These are phyloP conservation scores for Lota lota DNA, from an alignment of 2,113 vertebrate genomes.

Conservation along the genomic window DNA sequence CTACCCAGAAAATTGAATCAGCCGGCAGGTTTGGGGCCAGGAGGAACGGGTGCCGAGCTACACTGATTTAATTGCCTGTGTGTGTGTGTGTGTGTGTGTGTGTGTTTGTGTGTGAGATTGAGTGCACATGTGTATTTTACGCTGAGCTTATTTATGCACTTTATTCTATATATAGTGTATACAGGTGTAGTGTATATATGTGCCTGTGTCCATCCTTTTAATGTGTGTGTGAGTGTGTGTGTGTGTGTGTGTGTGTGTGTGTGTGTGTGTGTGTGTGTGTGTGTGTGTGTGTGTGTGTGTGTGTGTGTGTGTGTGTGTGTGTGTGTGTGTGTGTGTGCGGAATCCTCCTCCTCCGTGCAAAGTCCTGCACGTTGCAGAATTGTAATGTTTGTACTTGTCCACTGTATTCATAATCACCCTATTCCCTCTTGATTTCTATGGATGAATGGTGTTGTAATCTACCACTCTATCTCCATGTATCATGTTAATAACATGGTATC, in stretches of 20 bases:
- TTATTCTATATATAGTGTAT: too few relatives aligned
- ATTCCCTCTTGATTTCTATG: too few relatives aligned
- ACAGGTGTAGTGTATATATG: slow-evolving; percentile 1
- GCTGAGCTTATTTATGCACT: neutral
- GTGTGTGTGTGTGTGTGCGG: slow-evolving; percentile 14
- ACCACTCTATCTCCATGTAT: too few relatives aligned
- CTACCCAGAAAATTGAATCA: slow-evolving; percentile 67
- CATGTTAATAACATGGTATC: too few relatives aligned
- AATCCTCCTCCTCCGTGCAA: neutral
- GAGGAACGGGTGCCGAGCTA: slow-evolving; percentile 54
- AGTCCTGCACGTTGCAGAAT: too few relatives aligned
- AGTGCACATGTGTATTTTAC: neutral
- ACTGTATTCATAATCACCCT: too few relatives aligned
- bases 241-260: slow-evolving; percentile 1
- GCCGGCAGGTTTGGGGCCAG: slow-evolving; percentile 59
- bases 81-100: slow-evolving; percentile 4
- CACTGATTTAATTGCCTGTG: slow-evolving; percentile 57
- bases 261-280: neutral
- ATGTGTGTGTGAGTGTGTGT: neutral
- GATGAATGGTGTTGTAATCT: too few relatives aligned
- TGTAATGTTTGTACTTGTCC: too few relatives aligned
- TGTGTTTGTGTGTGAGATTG: slow-evolving; percentile 3
- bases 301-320: slow-evolving; percentile 4
- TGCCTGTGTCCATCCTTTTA: neutral
- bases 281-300: neutral